Base-by-base conservation (phyloP, 2,888 invertebrate genomes). In the Lysandra coridon region DNA sequence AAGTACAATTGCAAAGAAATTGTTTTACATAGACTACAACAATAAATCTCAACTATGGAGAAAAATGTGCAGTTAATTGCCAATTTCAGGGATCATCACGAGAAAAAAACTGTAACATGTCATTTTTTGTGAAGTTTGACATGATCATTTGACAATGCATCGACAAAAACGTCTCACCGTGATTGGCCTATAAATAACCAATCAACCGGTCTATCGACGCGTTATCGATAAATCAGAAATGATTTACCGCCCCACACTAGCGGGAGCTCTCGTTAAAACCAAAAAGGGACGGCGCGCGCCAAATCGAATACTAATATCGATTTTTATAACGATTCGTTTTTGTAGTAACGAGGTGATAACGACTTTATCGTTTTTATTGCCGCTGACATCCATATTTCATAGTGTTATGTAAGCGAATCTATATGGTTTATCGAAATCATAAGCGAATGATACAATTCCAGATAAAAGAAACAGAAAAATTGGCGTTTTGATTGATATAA, bases 281-380 rank as follows among this genome's bases (percentile, higher is more conserved):
- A 57, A 53, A 76, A 76, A 76, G 76, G 76, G 76, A 57, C 33
- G 53, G 76, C 76, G 76, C 53, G 76, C 53, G 76, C 76, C 76
- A 33, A 76, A 57, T 53, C 33, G 76, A 53, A 53, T 76, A 33
- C 33, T 76, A 57, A 76, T 53, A 76, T 76, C 49, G 53, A 76
- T 76, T 76, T 76, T 76, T 53, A 75, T 49, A 49, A 75, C 69
- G 69, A 37, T 69, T 37, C 33, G 69, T 69, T 69, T 69, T 69
- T 69, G 33, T 69, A 69, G 69, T 5, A 69, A 69, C 33, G 14
- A 37, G 33, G 33, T 17, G 44, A 74, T 74, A 74, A 74, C 74
- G 74, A 74, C 69, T 69, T 37, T 37, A 37, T 69, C 69, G 33
- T 69, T 69, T 69, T 33, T 33, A 37, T 69, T 37, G 14, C 14